phyloP scores from a whole-genome alignment of 1,140 invertebrate species.

The Arctopsyche grandis region DNA sequence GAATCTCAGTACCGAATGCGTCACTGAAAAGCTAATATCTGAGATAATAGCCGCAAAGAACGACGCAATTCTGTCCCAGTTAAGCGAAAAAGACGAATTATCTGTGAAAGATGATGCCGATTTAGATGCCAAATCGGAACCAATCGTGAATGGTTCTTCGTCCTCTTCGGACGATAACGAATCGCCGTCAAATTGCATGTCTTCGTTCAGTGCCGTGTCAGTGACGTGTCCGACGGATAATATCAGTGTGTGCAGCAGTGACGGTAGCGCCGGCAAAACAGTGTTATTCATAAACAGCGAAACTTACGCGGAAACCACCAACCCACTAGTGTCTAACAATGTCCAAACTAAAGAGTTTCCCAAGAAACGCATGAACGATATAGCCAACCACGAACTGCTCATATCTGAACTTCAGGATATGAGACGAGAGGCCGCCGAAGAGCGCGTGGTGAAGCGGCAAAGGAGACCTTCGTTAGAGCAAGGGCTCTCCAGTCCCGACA shows the following conservation, averaged over 20 bases:
- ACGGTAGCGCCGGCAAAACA: constrained; percentile 48
- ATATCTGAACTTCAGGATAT: constrained; percentile 69
- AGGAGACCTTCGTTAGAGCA: constrained; percentile 56
- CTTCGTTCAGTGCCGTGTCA: constrained; percentile 24
- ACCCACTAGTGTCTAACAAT: constrained; percentile 21
- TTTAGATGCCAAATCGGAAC: background rate
- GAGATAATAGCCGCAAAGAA: constrained; percentile 65
- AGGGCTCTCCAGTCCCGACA: constrained; percentile 51
- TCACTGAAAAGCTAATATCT: constrained; percentile 66
- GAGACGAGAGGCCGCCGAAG: constrained; percentile 62
- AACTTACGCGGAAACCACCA: constrained; percentile 27
- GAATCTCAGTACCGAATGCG: constrained; percentile 62
- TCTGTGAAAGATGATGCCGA: background rate
- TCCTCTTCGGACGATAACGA: background rate
- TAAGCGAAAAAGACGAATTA: background rate
- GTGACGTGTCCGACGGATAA: constrained; percentile 46
- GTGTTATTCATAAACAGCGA: constrained; percentile 52
- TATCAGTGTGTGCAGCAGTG: constrained; percentile 47
- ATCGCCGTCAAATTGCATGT: background rate
- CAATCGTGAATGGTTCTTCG: background rate
- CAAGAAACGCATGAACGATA: constrained; percentile 64
- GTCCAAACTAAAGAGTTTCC: constrained; percentile 46
- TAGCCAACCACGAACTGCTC: constrained; percentile 69
- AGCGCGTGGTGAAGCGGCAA: constrained; percentile 56
- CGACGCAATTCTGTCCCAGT: constrained; percentile 43